Evolutionary conservation across 1,140 invertebrate genomes (phyloP).

Genomic region (Elymnias hypermnestra): DNA sequence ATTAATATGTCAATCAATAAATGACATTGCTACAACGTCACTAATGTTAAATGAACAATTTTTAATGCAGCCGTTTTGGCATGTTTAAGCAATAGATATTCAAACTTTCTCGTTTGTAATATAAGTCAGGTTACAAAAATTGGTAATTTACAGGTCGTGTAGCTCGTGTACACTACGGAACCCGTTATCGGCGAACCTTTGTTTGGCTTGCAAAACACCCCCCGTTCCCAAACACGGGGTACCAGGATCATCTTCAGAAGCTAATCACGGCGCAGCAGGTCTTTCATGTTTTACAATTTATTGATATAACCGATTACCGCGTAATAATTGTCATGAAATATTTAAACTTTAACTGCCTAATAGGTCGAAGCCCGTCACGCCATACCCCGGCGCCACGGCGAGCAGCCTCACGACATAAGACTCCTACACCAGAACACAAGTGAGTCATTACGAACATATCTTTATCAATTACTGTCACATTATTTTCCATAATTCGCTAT

Average conservation of each 20-base stretch:
- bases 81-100: too few species aligned
- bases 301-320: too few species aligned
- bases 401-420: conserved; percentile 36
- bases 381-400: conserved; percentile 43
- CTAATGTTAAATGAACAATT: too few species aligned
- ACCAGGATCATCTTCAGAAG: conserved; percentile 26
- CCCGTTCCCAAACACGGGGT: conserved; percentile 62
- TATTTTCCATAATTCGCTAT: too few species aligned
- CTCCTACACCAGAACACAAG: conserved; percentile 53
- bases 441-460: conserved; percentile 27
- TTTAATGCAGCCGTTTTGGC: too few species aligned
- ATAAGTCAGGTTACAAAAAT: too few species aligned
- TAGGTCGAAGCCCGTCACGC: conserved; percentile 47
- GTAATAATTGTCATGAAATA: too few species aligned
- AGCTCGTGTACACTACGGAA: conserved; percentile 90
- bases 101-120: too few species aligned
- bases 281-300: too few species aligned
- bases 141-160: conserved; percentile 76
- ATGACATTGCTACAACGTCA: too few species aligned
- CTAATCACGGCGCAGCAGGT: conserved; percentile 34
- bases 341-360: not conserved
- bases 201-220: conserved; percentile 87
- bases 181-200: conserved; percentile 81
- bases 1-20: not conserved
- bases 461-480: too few species aligned